Evolutionary conservation across 2,888 invertebrate genomes (phyloP).

Genomic region (Iphiclides podalirius): DNA sequence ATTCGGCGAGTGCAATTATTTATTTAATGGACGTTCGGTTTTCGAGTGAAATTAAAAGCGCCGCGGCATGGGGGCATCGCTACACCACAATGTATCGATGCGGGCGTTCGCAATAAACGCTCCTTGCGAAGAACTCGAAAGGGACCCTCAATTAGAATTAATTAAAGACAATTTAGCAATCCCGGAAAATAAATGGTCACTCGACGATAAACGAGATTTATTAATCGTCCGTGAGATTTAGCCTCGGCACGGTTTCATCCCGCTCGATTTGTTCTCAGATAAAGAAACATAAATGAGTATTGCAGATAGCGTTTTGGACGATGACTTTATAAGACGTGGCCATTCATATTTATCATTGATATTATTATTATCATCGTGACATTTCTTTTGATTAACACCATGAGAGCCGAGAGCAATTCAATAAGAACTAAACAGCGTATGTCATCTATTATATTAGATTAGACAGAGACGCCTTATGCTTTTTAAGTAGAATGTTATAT

Average conservation of each 20-base stretch:
- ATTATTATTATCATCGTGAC: too few species aligned
- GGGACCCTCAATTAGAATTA: conserved; percentile 75
- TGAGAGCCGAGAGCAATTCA: too few species aligned
- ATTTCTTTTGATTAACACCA: too few species aligned
- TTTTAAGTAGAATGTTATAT: too few species aligned
- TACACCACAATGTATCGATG: conserved; percentile 51
- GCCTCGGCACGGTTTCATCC: conserved; percentile 11
- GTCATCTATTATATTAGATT: too few species aligned
- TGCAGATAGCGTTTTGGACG: too few species aligned
- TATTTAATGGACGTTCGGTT: conserved; percentile 36
- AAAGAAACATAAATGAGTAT: not conserved
- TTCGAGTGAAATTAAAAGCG: conserved; percentile 55
- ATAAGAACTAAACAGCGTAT: too few species aligned
- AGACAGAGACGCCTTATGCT: too few species aligned
- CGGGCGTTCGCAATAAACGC: conserved; percentile 70
- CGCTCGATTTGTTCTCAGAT: conserved; percentile 3
- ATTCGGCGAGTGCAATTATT: conserved; percentile 43
- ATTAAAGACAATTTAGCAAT: conserved; percentile 79
- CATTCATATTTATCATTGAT: too few species aligned
- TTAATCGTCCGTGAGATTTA: conserved; percentile 48
- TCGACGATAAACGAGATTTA: conserved; percentile 72
- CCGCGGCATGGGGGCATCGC: conserved; percentile 53
- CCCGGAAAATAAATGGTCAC: conserved; percentile 66
- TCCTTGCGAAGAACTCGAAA: too few species aligned
- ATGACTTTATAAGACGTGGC: too few species aligned